phyloP scores from a whole-genome alignment of 1,140 invertebrate genomes.

The Drosophila repletoides region DNA sequence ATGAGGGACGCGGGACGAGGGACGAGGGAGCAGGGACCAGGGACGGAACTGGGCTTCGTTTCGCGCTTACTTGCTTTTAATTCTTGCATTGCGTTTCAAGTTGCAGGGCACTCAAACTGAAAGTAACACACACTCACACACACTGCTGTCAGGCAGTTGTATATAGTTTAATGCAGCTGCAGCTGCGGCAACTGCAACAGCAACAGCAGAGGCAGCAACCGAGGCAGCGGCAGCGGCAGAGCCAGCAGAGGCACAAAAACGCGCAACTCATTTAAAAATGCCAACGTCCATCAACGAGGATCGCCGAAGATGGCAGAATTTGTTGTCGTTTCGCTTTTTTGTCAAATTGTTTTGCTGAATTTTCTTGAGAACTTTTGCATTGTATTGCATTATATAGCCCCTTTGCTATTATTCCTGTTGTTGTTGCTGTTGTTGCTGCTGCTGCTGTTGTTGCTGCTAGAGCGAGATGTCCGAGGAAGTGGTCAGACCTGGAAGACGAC shows the following conservation, averaged over 20 bases:
- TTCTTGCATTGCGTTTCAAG: constrained; percentile 78
- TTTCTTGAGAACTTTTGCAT: constrained; percentile 81
- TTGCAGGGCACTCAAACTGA: constrained; percentile 73
- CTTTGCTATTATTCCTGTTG: constrained; percentile 18
- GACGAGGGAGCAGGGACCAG: constrained; percentile 4
- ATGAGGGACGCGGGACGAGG: not conserved
- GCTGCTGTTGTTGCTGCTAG: constrained; percentile 27
- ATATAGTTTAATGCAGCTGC: constrained; percentile 75
- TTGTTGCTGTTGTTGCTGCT: constrained; percentile 32
- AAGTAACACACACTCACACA: constrained; percentile 8
- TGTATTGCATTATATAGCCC: constrained; percentile 67
- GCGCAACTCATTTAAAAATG: constrained; percentile 80
- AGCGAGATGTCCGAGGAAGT: constrained; percentile 75
- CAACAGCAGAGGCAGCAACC: no score
- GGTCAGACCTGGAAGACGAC: constrained; percentile 71
- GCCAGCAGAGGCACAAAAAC: constrained; percentile 60
- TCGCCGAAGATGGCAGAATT: constrained; percentile 80
- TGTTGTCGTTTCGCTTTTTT: constrained; percentile 80
- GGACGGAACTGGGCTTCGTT: constrained; percentile 41
- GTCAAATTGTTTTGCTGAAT: constrained; percentile 80
- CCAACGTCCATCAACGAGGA: constrained; percentile 79
- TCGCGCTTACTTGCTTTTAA: constrained; percentile 78
- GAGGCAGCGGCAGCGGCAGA: constrained; percentile 16
- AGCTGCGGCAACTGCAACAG: constrained; percentile 47
- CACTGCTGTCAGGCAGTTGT: constrained; percentile 46